Conservation (phyloP, 2,888 invertebrate species). For the Platyscelio sp. region DNA sequence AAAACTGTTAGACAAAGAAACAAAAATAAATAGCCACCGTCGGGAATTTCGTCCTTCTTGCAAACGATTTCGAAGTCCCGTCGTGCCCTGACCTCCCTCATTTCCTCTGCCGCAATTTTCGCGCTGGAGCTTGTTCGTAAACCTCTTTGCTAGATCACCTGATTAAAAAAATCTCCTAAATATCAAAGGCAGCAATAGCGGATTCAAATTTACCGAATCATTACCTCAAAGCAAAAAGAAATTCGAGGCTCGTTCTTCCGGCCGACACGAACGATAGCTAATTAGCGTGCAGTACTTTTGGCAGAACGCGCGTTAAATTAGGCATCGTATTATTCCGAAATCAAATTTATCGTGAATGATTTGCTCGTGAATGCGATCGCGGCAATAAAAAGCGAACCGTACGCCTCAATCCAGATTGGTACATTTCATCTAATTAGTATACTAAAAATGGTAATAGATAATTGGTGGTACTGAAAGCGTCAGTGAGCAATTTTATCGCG, state of each 20-base stretch:
- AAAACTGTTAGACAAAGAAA: constrained; percentile 71
- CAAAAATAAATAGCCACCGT: constrained; percentile 52
- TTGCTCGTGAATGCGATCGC: constrained; percentile 20
- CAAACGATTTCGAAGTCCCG: constrained; percentile 29
- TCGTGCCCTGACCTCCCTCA: constrained; percentile 43
- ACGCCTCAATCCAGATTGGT: constrained; percentile 28
- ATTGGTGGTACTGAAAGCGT: constrained; percentile 39
- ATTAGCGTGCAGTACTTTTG: constrained; percentile 30
- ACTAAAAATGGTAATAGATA: constrained; percentile 27
- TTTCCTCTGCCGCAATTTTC: constrained; percentile 33
- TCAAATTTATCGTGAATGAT: constrained; percentile 22
- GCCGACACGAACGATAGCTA: too few species aligned
- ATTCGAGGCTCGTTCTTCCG: too few species aligned
- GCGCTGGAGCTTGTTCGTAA: too few species aligned
- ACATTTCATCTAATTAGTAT: too few species aligned
- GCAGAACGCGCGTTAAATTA: too few species aligned
- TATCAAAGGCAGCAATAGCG: too few species aligned
- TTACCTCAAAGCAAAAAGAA: too few species aligned
- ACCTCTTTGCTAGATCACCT: too few species aligned
- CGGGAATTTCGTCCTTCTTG: constrained; percentile 40
- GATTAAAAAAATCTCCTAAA: too few species aligned
- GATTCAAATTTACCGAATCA: too few species aligned
- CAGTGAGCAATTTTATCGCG: constrained; percentile 28
- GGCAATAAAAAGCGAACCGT: constrained; percentile 35
- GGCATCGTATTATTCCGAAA: constrained; percentile 7